Evolutionary conservation across 1,140 invertebrate genomes (phyloP), one percentile per base, ranked within the genome.

Genomic region (Acromyrmex echinatior): DNA sequence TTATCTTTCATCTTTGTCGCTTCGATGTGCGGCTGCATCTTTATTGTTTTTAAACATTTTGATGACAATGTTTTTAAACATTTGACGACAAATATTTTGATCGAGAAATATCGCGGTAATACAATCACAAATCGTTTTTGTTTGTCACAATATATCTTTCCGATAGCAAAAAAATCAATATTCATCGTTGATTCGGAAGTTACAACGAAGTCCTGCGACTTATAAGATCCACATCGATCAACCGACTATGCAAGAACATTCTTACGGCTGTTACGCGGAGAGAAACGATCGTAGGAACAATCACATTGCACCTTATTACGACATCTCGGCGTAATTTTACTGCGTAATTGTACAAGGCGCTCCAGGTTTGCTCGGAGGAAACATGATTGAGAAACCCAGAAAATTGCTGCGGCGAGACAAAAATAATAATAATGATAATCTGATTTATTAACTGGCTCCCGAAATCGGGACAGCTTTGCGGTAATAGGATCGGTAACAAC

Each of bases 361-460:
- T 39, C 12, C 53, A 45, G 21, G 28, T 58, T 49, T 31, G 28
- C 25, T 60, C 18, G 21, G n/a, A 45, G 14, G n/a, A 45, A 71
- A 45, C 53, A 10, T 70, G 31, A 39, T 49, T 74, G 25, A 31
- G 58, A 63, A 82, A 82, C 6, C 53, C 53, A 35, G 39, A 82
- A 62, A 18, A n/a, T 58, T 45, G 56, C 18, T 45, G 70, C 39
- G 18, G 25, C 14, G 45, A 62, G 39, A 76, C n/a, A 51, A 76
- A 74, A 84, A 51, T 82, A 82, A 62, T 39, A 74, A 45, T 76
- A 84, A 84, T 63, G 28, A 74, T 39, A 25, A 21, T 84, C 80
- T 74, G 70, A 84, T 76, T 84, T 84, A 84, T 84, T 84, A 82
- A 45, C 58, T 84, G 80, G n/a, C 70, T 84, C 39, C 39, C 39